Conservation (phyloP, 2,797 vertebrate genomes). For the Gastrophryne carolinensis region DNA sequence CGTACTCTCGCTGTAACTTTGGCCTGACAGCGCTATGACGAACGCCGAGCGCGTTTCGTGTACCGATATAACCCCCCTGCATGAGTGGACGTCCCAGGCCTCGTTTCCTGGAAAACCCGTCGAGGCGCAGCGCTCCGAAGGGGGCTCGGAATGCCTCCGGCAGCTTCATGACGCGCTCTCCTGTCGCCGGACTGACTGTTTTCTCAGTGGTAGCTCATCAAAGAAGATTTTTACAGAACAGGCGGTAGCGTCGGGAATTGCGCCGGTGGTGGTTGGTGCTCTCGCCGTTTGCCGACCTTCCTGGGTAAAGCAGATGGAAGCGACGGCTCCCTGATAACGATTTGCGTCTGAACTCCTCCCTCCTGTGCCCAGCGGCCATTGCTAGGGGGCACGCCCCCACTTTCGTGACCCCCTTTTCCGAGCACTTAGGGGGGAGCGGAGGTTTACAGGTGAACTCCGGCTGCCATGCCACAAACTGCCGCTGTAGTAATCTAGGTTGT, state of each 20-base stretch:
- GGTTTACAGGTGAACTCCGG: neutral
- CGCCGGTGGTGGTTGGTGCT: too few relatives aligned
- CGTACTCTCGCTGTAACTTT: slow-evolving; percentile 97
- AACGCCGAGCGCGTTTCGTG: slow-evolving; percentile 42
- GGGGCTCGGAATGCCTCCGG: neutral
- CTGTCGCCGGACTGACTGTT: neutral
- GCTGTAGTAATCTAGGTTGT: neutral
- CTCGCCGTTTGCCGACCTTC: too few relatives aligned
- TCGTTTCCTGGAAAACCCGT: slow-evolving; percentile 56
- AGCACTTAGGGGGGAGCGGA: neutral
- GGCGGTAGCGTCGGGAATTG: too few relatives aligned
- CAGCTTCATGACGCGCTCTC: neutral
- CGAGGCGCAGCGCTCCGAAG: slow-evolving; percentile 54
- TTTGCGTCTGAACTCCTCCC: neutral
- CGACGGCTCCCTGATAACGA: neutral
- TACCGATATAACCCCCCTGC: slow-evolving; percentile 54
- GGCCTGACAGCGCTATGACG: slow-evolving; percentile 94
- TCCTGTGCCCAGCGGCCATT: neutral
- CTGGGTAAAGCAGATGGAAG: neutral
- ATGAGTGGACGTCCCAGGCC: slow-evolving; percentile 51
- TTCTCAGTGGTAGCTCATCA: neutral
- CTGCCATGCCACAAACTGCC: neutral
- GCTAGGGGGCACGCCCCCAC: neutral
- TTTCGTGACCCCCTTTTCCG: neutral
- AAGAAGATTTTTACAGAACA: too few relatives aligned